Evolutionary conservation across 2,797 vertebrate species (phyloP).

Genomic region (Melanogrammus aeglefinus): DNA sequence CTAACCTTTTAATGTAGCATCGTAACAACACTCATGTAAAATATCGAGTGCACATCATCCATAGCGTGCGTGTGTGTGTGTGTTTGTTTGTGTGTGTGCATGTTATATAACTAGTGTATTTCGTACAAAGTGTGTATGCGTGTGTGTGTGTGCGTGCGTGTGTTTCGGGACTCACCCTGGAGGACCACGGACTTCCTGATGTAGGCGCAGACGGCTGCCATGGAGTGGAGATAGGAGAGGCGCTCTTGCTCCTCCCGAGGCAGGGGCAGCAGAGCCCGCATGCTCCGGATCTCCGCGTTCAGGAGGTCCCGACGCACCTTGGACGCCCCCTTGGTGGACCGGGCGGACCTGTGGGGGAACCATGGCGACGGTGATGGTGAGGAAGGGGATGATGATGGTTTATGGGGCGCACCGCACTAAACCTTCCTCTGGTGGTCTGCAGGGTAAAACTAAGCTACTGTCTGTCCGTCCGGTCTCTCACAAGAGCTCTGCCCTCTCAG

Average conservation of each 20-base stretch:
- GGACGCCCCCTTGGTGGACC: constrained; percentile 88
- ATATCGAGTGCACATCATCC: too few relatives aligned
- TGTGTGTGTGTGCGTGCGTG: not conserved
- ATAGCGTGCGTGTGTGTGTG: too few relatives aligned
- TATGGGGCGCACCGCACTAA: not conserved
- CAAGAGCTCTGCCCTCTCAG: not conserved
- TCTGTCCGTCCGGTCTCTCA: not conserved
- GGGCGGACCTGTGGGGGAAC: constrained; percentile 80
- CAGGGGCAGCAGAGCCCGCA: constrained; percentile 82
- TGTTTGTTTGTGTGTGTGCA: too few relatives aligned
- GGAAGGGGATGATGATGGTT: not conserved
- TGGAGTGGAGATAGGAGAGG: constrained; percentile 86
- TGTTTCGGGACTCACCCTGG: constrained; percentile 51
- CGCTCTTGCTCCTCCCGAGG: constrained; percentile 71
- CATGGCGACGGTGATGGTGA: constrained; percentile 42
- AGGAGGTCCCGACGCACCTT: constrained; percentile 86
- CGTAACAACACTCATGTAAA: too few relatives aligned
- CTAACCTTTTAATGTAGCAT: too few relatives aligned
- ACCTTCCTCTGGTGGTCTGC: not conserved
- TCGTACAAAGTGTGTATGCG: too few relatives aligned
- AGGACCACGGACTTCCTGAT: constrained; percentile 72
- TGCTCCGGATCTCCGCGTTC: constrained; percentile 79
- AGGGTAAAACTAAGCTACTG: not conserved
- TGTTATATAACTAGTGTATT: too few relatives aligned
- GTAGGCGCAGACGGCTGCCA: constrained; percentile 80